Percentiles rank a stretch among this genome's conserved stretches.
Conservation (phyloP, 2,797 vertebrate genomes). For the Sciurus carolinensis region DNA sequence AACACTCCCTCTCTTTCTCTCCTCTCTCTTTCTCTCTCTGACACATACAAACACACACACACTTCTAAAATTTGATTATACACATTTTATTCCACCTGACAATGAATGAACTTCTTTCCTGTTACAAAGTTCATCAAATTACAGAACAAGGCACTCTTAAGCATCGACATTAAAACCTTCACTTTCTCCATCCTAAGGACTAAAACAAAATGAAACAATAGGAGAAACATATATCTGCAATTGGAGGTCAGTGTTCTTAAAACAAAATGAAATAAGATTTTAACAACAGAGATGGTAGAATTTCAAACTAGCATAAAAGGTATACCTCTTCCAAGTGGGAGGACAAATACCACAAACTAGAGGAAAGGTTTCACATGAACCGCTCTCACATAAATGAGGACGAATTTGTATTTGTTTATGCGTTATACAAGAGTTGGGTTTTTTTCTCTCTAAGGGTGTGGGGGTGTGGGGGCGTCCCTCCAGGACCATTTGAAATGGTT, state of each 20-base stretch:
- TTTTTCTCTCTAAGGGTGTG: background rate
- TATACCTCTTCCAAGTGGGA: background rate
- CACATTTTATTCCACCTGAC: background rate
- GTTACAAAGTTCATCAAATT: background rate
- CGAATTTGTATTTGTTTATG: background rate
- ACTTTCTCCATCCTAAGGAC: background rate
- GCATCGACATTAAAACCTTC: background rate
- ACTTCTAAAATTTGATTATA: background rate
- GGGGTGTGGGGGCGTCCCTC: background rate
- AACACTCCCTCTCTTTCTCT: no score
- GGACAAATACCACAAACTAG: background rate
- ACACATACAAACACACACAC: background rate
- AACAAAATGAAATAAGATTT: background rate
- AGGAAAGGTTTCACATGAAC: background rate
- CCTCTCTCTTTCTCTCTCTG: no score
- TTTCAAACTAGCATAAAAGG: conserved; percentile 2
- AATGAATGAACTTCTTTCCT: background rate
- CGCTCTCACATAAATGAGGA: background rate
- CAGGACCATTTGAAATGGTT: background rate
- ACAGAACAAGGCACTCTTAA: background rate
- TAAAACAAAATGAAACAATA: background rate
- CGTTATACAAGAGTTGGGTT: background rate
- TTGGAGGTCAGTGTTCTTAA: background rate
- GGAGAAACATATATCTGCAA: background rate
- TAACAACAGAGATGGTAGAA: background rate